Evolutionary conservation across 2,888 invertebrate genomes (phyloP).

Genomic region (Raillietiella orientalis): DNA sequence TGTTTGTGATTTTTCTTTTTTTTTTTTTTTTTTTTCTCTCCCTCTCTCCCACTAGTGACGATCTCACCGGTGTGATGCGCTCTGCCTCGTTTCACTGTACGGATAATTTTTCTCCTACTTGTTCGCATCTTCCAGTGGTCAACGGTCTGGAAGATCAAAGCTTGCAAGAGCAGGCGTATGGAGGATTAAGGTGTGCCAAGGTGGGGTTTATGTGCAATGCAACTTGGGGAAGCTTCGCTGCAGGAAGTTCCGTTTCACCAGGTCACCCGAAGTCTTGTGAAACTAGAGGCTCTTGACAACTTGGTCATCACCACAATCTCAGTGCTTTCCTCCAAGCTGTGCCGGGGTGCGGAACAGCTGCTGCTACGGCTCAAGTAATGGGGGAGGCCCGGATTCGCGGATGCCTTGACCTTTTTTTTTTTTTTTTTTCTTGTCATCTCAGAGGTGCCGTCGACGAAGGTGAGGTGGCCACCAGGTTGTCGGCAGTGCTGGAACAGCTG

Average conservation of each 20-base stretch:
- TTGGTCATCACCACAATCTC: slow-evolving; percentile 19
- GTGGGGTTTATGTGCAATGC: too few relatives aligned
- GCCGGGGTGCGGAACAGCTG: slow-evolving; percentile 15
- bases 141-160: too few relatives aligned
- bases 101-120: too few relatives aligned
- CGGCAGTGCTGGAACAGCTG: slow-evolving; percentile 10
- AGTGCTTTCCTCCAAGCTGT: slow-evolving; percentile 17
- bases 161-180: too few relatives aligned
- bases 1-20: slow-evolving; percentile 1
- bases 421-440: slow-evolving; percentile 5
- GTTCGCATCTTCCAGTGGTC: too few relatives aligned
- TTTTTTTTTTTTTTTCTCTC: slow-evolving; percentile 1
- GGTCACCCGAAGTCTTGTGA: too few relatives aligned
- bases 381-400: slow-evolving; percentile 3
- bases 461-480: slow-evolving; percentile 10
- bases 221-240: too few relatives aligned
- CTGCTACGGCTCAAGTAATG: slow-evolving; percentile 16
- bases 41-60: slow-evolving; percentile 6
- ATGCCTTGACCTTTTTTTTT: slow-evolving; percentile 1
- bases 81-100: slow-evolving; percentile 18
- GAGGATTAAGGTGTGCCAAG: too few relatives aligned
- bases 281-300: slow-evolving; percentile 14
- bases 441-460: slow-evolving; percentile 10
- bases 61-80: slow-evolving; percentile 13
- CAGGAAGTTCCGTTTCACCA: too few relatives aligned